Base-by-base conservation (phyloP, 2,888 invertebrate genomes). In the Pseudococcus longispinus region DNA sequence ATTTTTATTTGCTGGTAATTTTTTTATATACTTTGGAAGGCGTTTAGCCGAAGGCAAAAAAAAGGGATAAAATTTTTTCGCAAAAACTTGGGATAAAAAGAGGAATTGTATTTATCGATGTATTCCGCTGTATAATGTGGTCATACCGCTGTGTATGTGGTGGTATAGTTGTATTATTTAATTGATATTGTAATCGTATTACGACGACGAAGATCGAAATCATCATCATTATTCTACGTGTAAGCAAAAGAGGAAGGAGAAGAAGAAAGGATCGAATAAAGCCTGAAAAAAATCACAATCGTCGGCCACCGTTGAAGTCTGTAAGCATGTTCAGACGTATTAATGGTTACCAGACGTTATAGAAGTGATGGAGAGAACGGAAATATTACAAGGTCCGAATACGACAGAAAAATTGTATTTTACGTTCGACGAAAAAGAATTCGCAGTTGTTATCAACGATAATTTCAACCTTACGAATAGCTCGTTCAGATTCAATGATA, bases 381-480 rank as follows among this genome's bases (percentile, higher is more conserved):
- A 77, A 44, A 29, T 77, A 44, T 86, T 51, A 77, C 70, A 74
- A 44, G 51, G 46, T 77, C 74, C 86, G 86, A 86, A 55, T 86
- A 55, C 65, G 60, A 74, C 83, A 44, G 87, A 83, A 46, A 70
- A 70, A 44, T 77, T 86, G 51, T 55, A 32, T 32, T 86, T 86
- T 32, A 46, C 80, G 44, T 77, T 86, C 37, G 51, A 82, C 51
- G 84, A 87, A 6, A 65, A 87, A 37, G 87, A 87, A 29, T 74
- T 32, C 42, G 87, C 83, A 11, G 70, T 87, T 70, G 60, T 87
- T 37, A 9, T 87, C 4, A 44, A 70, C 37, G 20, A 74, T 2
- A 74, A 74, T 84, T 74, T 92, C 83, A 92, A 92, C 90, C 91
- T 91, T 80, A 91, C 91, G 46, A 93, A 93, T 90, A 93, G 92